phyloP scores from a whole-genome alignment of 2,888 invertebrate species.

The Dermolepida albohirtum region DNA sequence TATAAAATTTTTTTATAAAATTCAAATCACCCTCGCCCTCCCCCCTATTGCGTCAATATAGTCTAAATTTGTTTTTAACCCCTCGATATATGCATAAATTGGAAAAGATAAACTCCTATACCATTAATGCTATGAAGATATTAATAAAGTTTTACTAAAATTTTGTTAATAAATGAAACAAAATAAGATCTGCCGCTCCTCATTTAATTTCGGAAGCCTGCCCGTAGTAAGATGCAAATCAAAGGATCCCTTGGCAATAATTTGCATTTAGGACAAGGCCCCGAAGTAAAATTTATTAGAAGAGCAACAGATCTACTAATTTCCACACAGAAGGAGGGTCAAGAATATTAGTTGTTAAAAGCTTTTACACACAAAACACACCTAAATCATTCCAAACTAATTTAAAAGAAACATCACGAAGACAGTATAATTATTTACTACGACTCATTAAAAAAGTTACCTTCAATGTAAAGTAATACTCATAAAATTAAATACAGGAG shows the following conservation, averaged over 20 bases:
- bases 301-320: slow-evolving; percentile 29
- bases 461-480: too few relatives aligned
- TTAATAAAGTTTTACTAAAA: background rate
- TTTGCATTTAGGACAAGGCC: slow-evolving; percentile 22
- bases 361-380: slow-evolving; percentile 1
- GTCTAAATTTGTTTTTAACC: too few relatives aligned
- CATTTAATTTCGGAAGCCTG: slow-evolving; percentile 4
- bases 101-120: too few relatives aligned
- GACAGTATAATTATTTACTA: too few relatives aligned
- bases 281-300: slow-evolving; percentile 30
- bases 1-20: too few relatives aligned
- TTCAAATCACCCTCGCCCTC: too few relatives aligned
- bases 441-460: too few relatives aligned
- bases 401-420: too few relatives aligned
- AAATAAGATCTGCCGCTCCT: slow-evolving; percentile 6
- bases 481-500: too few relatives aligned
- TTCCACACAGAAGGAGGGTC: slow-evolving; percentile 10
- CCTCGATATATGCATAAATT: too few relatives aligned
- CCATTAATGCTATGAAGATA: background rate
- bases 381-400: slow-evolving; percentile 3
- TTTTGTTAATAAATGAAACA: background rate
- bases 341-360: slow-evolving; percentile 17
- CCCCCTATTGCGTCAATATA: too few relatives aligned
- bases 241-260: slow-evolving; percentile 17
- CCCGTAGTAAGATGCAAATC: slow-evolving; percentile 21